A percentile compares a stretch with the other conserved stretches of the same genome.
phyloP scores from a whole-genome alignment of 2,888 invertebrate genomes.

The Bursaphelenchus okinawaensis region DNA sequence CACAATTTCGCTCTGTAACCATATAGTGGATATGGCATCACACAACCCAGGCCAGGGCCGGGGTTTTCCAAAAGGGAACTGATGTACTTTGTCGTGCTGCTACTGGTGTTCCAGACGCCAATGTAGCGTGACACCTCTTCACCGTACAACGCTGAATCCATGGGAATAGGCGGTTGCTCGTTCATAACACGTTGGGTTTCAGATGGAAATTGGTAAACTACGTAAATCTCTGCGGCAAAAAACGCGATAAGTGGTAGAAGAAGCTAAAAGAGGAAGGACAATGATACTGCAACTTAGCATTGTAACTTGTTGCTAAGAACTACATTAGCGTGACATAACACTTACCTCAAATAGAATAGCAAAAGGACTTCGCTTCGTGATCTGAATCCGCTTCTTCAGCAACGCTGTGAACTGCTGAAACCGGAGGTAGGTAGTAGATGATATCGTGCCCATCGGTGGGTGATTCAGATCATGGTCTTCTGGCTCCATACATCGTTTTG shows the following conservation, averaged over 20 bases:
- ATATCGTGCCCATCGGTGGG: slow-evolving; percentile 25
- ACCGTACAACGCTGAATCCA: slow-evolving; percentile 31
- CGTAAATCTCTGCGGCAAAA: slow-evolving; percentile 40
- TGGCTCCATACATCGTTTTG: slow-evolving; percentile 10
- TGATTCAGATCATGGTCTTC: slow-evolving; percentile 24
- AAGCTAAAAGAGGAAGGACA: slow-evolving; percentile 21
- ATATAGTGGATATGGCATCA: slow-evolving; percentile 4
- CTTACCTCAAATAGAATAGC: slow-evolving; percentile 36
- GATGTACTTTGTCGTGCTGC: slow-evolving; percentile 16
- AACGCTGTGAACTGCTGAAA: slow-evolving; percentile 41
- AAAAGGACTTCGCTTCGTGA: slow-evolving; percentile 34
- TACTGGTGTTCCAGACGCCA: slow-evolving; percentile 31
- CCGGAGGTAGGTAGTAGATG: slow-evolving; percentile 9
- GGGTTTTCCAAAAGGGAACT: slow-evolving; percentile 28
- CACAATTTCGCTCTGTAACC: slow-evolving; percentile 1
- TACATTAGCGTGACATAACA: neutral
- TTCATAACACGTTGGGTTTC: slow-evolving; percentile 16
- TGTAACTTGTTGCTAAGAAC: neutral
- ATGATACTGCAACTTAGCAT: neutral
- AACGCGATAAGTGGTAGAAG: slow-evolving; percentile 39
- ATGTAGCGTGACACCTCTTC: slow-evolving; percentile 41
- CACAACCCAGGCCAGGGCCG: slow-evolving; percentile 33
- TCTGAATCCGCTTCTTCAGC: slow-evolving; percentile 36
- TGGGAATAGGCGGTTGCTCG: slow-evolving; percentile 19
- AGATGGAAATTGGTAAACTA: slow-evolving; percentile 19